These are phyloP conservation scores for Polia nebulosa DNA, from an alignment of 2,888 invertebrate species.

Conservation along the genomic window DNA sequence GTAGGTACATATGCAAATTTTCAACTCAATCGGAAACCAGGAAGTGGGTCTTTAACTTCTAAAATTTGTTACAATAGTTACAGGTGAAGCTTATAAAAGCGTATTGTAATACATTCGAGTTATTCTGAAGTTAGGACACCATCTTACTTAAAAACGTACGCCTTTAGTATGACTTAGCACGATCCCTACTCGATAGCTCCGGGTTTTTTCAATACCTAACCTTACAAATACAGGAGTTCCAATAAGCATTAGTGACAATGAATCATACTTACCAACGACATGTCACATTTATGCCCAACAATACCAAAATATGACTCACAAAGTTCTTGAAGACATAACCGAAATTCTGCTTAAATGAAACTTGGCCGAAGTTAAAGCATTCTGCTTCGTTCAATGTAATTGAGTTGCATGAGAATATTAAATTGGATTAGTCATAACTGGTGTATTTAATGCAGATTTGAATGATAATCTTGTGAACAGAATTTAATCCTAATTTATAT, in stretches of 20 bases:
- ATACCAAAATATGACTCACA: conserved; percentile 64
- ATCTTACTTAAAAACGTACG: too few species aligned
- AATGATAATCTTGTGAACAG: conserved; percentile 6
- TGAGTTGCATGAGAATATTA: conserved; percentile 54
- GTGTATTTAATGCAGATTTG: neutral
- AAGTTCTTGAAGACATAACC: conserved; percentile 57
- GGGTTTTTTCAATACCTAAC: conserved; percentile 42
- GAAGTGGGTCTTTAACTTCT: too few species aligned
- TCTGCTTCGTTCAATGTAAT: conserved; percentile 42
- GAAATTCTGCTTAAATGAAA: conserved; percentile 62
- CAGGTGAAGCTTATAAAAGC: too few species aligned
- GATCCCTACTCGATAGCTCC: conserved; percentile 14
- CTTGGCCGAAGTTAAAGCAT: conserved; percentile 19
- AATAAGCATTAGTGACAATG: conserved; percentile 49
- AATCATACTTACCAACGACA: conserved; percentile 62
- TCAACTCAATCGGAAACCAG: too few species aligned
- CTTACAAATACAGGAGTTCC: conserved; percentile 35
- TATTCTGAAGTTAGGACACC: too few species aligned
- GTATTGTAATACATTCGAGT: too few species aligned
- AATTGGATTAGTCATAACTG: conserved; percentile 52
- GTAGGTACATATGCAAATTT: too few species aligned
- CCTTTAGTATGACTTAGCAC: conserved; percentile 34
- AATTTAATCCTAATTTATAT: neutral
- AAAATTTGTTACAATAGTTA: too few species aligned
- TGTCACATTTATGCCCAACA: conserved; percentile 55